phyloP scores from a whole-genome alignment of 1,140 invertebrate genomes.

The Oreohelix idahoensis region DNA sequence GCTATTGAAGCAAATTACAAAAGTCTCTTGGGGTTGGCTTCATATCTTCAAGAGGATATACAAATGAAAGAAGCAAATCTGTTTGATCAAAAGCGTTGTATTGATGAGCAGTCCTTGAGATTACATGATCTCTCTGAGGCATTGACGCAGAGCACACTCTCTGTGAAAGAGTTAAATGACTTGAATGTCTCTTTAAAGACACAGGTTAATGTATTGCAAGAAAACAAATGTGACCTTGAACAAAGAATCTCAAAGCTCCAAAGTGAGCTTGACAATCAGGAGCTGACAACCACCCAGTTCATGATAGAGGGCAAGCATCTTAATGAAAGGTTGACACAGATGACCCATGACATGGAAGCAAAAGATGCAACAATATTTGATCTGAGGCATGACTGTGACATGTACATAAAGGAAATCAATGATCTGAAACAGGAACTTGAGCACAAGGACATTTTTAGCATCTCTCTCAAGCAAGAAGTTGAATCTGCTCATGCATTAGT shows the following conservation, averaged over 20 bases:
- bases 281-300: not conserved
- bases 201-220: conserved; percentile 1
- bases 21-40: not conserved
- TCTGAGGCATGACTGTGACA: conserved; percentile 42
- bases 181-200: not conserved
- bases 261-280: not conserved
- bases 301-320: conserved; percentile 21
- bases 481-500: conserved; percentile 30
- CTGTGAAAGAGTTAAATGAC: not conserved
- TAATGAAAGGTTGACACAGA: conserved; percentile 19
- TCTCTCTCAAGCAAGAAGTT: conserved; percentile 34
- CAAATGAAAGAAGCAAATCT: not conserved
- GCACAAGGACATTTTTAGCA: conserved; percentile 39
- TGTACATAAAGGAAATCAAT: conserved; percentile 42
- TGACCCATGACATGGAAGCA: conserved; percentile 16
- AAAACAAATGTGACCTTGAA: not conserved
- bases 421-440: conserved; percentile 44
- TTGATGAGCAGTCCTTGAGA: not conserved
- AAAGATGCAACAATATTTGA: conserved; percentile 11
- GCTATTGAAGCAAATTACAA: not conserved
- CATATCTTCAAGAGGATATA: conserved; percentile 2
- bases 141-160: not conserved
- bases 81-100: not conserved
- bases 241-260: not conserved
- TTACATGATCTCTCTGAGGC: not conserved